A percentile compares a stretch with the other conserved stretches of the same genome.
Evolutionary conservation across 2,113 vertebrate species (phyloP).

Genomic region (Alces alces): DNA sequence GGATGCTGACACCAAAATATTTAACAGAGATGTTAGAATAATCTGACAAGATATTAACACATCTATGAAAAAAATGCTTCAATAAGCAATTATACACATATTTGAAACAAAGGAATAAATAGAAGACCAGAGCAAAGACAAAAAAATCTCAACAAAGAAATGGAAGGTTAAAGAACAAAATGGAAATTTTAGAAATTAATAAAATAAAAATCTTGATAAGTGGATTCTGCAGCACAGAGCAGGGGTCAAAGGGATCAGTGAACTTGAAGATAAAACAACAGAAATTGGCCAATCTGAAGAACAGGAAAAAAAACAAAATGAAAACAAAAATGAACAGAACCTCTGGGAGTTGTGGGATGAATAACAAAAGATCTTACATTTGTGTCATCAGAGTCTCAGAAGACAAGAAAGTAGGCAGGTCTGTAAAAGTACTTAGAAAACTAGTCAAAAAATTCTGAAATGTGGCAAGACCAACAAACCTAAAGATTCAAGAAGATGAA

Average conservation of each 20-base stretch:
- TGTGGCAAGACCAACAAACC: not conserved
- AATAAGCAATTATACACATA: not conserved
- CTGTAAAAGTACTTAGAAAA: not conserved
- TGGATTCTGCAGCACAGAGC: not conserved
- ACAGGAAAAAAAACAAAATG: not conserved
- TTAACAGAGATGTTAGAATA: not conserved
- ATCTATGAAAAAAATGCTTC: not conserved
- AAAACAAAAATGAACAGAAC: not conserved
- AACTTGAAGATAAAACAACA: not conserved
- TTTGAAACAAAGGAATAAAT: not conserved
- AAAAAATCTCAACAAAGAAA: not conserved
- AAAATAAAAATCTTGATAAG: not conserved
- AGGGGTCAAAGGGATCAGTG: not conserved
- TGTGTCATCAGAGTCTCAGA: not conserved
- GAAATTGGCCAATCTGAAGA: not conserved
- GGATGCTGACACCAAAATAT: not conserved
- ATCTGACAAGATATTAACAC: not conserved
- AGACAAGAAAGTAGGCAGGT: not conserved
- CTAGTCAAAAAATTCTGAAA: not conserved
- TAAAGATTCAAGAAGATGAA: not conserved
- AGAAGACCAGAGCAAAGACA: not conserved
- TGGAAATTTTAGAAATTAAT: not conserved
- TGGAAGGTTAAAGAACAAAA: not conserved
- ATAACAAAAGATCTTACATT: not conserved
- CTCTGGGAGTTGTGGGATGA: not conserved